Evolutionary conservation across 2,797 vertebrate species (phyloP), one percentile per base, ranked within the genome.

Genomic region (Australoheros facetus): DNA sequence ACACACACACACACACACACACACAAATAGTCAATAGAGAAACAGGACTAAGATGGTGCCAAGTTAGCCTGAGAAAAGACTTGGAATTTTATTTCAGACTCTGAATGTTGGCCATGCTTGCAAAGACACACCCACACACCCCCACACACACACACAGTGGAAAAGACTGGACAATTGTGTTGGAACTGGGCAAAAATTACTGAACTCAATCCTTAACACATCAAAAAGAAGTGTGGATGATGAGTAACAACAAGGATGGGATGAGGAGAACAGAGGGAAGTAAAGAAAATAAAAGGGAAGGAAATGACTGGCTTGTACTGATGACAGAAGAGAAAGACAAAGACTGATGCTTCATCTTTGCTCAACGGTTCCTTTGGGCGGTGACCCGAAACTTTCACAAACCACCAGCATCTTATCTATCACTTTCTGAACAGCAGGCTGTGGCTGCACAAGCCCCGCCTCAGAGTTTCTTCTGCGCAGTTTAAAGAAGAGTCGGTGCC

Each of bases 21-120:
- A 32, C 32, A 32, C 45, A 82, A 81, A 73, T 32, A 77, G 78
- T 66, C 42, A 51, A 88, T 89, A 79, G 56, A 72, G 77, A 91
- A 88, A 89, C 26, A 60, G 76, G 73, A 85, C 70, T 73, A 72
- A 37, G 7, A 77, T 34, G 56, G 76, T 74, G 81, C 77, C 42
- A 80, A 73, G 77, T 86, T 79, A 77, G 75, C 23, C 56, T 2
- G 37, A 76, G 32, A 80, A 73, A 78, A 71, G 86, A 28, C 56
- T 16, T 51, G 51, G 34, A 21, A 64, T 78, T 84, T 64, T 48
- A 84, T 71, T 83, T 73, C 37, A 42, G 60, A 26, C 66, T 82
- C 51, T 58, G 19, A 83, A 79, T 75, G 60, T 76, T 86, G 73
- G 48, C 3, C 21, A 26, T 6, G 13, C 60, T 57, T 28, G 37